Evolutionary conservation across 2,888 invertebrate genomes (phyloP).

Genomic region (Dryomyza anilis): DNA sequence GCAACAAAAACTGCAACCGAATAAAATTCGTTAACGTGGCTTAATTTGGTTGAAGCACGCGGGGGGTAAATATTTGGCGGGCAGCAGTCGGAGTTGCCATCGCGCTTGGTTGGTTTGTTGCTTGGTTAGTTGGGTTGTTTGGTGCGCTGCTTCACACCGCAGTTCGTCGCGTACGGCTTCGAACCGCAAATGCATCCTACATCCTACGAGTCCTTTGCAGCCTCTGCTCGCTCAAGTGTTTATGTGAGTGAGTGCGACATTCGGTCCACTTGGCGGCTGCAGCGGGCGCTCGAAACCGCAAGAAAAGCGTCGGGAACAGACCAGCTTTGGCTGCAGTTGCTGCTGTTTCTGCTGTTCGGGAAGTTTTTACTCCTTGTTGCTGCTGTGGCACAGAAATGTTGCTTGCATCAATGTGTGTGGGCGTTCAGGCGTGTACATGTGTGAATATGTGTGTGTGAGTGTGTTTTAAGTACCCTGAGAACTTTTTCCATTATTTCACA

Average conservation of each 20-base stretch:
- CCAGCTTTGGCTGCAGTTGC: not conserved
- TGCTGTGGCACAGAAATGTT: not conserved
- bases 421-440: not conserved
- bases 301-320: no score
- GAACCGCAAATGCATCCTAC: not conserved
- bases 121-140: not conserved
- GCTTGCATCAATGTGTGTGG: not conserved
- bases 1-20: not conserved
- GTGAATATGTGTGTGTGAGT: not conserved
- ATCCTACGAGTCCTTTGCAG: not conserved
- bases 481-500: not conserved
- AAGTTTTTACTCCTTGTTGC: not conserved
- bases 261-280: constrained; percentile 7
- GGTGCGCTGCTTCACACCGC: not conserved
- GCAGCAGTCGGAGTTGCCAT: not conserved
- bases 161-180: not conserved
- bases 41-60: not conserved
- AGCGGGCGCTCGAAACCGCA: no score
- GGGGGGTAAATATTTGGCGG: not conserved
- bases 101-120: not conserved
- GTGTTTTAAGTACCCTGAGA: not conserved
- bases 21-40: not conserved
- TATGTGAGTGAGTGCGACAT: not conserved
- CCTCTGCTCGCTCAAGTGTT: not conserved
- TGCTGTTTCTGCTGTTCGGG: not conserved